These are phyloP conservation scores for Cryptoprocta ferox DNA, from an alignment of 2,797 vertebrate species.

Conservation along the genomic window DNA sequence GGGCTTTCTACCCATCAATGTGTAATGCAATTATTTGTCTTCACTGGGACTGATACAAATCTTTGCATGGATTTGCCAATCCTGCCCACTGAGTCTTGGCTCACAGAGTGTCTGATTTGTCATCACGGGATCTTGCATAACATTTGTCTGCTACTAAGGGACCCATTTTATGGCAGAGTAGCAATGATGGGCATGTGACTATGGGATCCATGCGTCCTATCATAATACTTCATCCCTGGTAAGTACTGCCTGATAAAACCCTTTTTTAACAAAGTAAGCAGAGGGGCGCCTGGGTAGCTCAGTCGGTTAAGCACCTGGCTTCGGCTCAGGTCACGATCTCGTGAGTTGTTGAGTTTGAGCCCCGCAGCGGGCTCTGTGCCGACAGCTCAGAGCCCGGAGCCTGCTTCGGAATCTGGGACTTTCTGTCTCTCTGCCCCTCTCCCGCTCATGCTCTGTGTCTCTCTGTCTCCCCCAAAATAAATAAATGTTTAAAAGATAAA, in stretches of 20 bases:
- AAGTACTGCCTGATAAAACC: not conserved
- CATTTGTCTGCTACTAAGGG: not conserved
- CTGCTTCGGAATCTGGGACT: too few species aligned
- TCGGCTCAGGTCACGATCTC: too few species aligned
- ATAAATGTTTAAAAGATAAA: too few species aligned
- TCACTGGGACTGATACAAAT: not conserved
- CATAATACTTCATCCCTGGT: not conserved
- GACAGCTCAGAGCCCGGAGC: too few species aligned
- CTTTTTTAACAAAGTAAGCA: too few species aligned
- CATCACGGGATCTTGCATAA: not conserved
- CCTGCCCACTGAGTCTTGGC: not conserved
- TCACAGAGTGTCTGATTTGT: not conserved
- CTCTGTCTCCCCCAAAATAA: too few species aligned
- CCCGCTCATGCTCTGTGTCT: too few species aligned
- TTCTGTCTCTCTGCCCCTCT: too few species aligned
- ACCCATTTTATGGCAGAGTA: not conserved
- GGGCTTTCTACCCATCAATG: not conserved
- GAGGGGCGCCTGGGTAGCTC: too few species aligned
- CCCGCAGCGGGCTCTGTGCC: too few species aligned
- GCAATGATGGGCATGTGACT: not conserved
- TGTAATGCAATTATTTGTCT: not conserved
- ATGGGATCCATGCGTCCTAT: not conserved
- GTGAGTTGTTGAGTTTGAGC: too few species aligned
- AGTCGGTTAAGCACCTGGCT: too few species aligned
- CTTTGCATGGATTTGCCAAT: not conserved